Percentiles rank a stretch among this genome's conserved stretches.
Conservation (phyloP, 1,140 invertebrate genomes). For the Aphis gossypii region DNA sequence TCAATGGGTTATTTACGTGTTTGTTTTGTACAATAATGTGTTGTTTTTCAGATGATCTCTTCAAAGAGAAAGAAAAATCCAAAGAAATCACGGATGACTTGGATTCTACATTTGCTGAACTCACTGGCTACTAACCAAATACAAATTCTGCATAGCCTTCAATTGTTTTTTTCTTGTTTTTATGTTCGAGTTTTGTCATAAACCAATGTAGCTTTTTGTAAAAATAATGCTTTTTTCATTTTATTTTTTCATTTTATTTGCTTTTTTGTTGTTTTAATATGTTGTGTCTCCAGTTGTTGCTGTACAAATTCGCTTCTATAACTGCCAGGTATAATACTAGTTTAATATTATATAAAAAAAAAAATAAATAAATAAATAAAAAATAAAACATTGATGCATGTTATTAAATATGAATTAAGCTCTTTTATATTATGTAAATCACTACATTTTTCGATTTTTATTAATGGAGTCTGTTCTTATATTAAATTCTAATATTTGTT, state of each 20-base stretch:
- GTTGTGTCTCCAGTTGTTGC: slow-evolving; percentile 53
- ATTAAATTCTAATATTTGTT: not conserved
- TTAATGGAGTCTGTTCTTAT: not conserved
- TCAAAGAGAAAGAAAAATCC: slow-evolving; percentile 94
- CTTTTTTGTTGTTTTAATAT: slow-evolving; percentile 44
- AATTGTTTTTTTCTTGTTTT: slow-evolving; percentile 48
- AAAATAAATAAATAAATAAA: not conserved
- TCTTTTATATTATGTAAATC: not conserved
- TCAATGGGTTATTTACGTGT: slow-evolving; percentile 15
- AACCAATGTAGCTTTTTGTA: slow-evolving; percentile 50
- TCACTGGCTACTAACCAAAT: slow-evolving; percentile 78
- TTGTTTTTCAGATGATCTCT: slow-evolving; percentile 82
- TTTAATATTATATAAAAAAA: not conserved
- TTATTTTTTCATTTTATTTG: slow-evolving; percentile 34
- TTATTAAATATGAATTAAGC: not conserved
- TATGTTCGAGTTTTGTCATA: slow-evolving; percentile 44
- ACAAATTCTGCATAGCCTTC: slow-evolving; percentile 39
- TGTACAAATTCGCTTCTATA: slow-evolving; percentile 58
- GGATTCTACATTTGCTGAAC: slow-evolving; percentile 93
- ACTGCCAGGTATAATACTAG: slow-evolving; percentile 40
- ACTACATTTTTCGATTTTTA: not conserved
- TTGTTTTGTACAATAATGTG: slow-evolving; percentile 32
- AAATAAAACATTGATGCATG: slow-evolving; percentile 18
- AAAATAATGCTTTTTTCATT: slow-evolving; percentile 50
- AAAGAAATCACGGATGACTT: slow-evolving; percentile 96